A percentile compares a stretch with the other conserved stretches of the same genome.
These are phyloP conservation scores for Coregonus ussuriensis DNA, from an alignment of 2,797 vertebrate species.

Conservation along the genomic window DNA sequence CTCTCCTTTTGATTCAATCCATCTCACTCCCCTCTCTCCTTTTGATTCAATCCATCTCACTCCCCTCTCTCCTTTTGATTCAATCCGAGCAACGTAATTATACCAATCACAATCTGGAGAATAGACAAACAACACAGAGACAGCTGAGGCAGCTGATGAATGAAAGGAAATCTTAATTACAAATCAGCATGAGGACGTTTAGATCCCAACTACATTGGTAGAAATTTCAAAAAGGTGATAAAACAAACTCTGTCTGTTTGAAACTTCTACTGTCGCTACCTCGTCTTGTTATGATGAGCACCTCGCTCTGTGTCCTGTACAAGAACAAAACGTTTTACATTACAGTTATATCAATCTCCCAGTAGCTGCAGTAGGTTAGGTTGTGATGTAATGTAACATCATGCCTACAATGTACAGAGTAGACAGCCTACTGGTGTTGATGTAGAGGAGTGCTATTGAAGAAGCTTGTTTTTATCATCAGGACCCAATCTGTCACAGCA, in stretches of 20 bases:
- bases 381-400: conserved; percentile 14
- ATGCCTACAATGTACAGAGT: conserved; percentile 12
- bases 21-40: conserved; percentile 14
- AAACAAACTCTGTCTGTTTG: conserved; percentile 56
- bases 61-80: conserved; percentile 57
- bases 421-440: conserved; percentile 55
- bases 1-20: conserved; percentile 2
- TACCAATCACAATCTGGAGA: conserved; percentile 66
- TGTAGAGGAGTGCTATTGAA: conserved; percentile 41
- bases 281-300: conserved; percentile 48
- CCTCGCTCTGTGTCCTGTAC: neutral
- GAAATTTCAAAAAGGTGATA: conserved; percentile 54
- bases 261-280: conserved; percentile 52
- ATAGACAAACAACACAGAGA: conserved; percentile 58
- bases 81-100: conserved; percentile 64
- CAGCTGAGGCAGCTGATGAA: conserved; percentile 70
- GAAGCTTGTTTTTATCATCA: conserved; percentile 35
- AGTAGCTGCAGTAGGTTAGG: neutral
- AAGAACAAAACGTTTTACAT: conserved; percentile 59
- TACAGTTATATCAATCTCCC: conserved; percentile 51
- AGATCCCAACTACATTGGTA: conserved; percentile 58
- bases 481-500: conserved; percentile 67
- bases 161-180: conserved; percentile 74
- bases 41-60: conserved; percentile 54
- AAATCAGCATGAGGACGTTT: conserved; percentile 65